Conservation (phyloP, 2,797 vertebrate species). For the Triplophysa bombifrons region DNA sequence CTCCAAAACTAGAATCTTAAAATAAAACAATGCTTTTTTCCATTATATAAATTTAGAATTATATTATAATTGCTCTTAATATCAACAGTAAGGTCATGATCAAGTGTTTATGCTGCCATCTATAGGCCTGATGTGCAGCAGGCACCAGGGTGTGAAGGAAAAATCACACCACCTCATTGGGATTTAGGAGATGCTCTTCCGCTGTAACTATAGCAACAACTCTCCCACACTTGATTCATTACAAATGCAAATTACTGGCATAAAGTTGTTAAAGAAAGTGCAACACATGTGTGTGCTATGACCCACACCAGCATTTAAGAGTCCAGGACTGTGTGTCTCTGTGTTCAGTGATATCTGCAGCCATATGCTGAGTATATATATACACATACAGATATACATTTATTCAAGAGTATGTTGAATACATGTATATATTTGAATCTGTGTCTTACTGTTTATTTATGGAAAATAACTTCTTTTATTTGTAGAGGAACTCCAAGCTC, state of each 20-base stretch:
- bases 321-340: slow-evolving; percentile 14
- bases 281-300: slow-evolving; percentile 9
- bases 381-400: slow-evolving; percentile 35
- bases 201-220: slow-evolving; percentile 43
- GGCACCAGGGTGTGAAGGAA: slow-evolving; percentile 8
- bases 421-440: slow-evolving; percentile 38
- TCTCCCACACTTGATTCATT: slow-evolving; percentile 43
- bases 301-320: slow-evolving; percentile 37
- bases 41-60: not conserved
- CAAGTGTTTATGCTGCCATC: slow-evolving; percentile 40
- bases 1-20: slow-evolving; percentile 4
- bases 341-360: slow-evolving; percentile 50
- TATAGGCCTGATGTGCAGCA: slow-evolving; percentile 19
- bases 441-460: slow-evolving; percentile 44
- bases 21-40: not conserved
- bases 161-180: slow-evolving; percentile 28
- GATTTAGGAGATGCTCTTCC: slow-evolving; percentile 29
- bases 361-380: slow-evolving; percentile 49
- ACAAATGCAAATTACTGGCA: slow-evolving; percentile 43
- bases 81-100: not conserved
- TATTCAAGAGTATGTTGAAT: slow-evolving; percentile 43
- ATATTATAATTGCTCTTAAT: slow-evolving; percentile 4
- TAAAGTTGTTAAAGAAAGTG: slow-evolving; percentile 20
- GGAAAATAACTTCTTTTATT: slow-evolving; percentile 19
- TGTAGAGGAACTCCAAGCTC: slow-evolving; percentile 8